Base-by-base conservation (phyloP, 2,113 vertebrate species). In the Hyperopisus bebe region DNA sequence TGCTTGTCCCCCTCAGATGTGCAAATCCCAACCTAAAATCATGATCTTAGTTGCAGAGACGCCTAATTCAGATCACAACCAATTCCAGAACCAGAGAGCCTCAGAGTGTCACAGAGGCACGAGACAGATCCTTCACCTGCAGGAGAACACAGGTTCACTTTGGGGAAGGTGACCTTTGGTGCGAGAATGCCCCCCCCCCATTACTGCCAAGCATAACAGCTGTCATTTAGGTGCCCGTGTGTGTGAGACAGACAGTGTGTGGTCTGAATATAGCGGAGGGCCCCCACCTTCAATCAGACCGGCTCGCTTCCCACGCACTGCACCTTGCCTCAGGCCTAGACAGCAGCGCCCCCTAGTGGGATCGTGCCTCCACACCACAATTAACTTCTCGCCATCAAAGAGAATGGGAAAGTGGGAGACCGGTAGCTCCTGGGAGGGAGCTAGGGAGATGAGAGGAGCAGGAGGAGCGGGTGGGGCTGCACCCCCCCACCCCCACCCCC, bases 191-290 rank as follows among this genome's bases (percentile, higher is more conserved):
- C 47, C 50, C 44, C 46, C 85, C 24, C 85, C 51, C n/a, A n/a
- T n/a, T 39, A 44, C 42, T 24, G 51, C 77, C 10, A 31, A 51
- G 50, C 42, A 13, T 84, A 80, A 51, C 94, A 91, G 94, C 95
- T 96, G 94, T 96, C 95, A 95, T 94, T 96, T 95, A 95, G 94
- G 74, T 19, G 82, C 21, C 21, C 3, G 82, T 11, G 11, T 86
- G 44, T 86, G 74, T 77, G 48, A 10, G 53, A 47, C 42, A 35
- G 39, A 31, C 74, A 46, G n/a, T 42, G 27, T 88, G 47, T 51
- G 58, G 58, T 44, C 95, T 95, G 94, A 95, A 95, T 96, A 96
- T 95, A 92, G 90, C 94, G 95, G 95, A 93, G n/a, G 35, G 27
- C 42, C n/a, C 66, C 88, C 46, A 27, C n/a, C 46, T 80, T 17